These are phyloP conservation scores for Drosophila recens DNA, from an alignment of 2,888 invertebrate species.

Conservation along the genomic window DNA sequence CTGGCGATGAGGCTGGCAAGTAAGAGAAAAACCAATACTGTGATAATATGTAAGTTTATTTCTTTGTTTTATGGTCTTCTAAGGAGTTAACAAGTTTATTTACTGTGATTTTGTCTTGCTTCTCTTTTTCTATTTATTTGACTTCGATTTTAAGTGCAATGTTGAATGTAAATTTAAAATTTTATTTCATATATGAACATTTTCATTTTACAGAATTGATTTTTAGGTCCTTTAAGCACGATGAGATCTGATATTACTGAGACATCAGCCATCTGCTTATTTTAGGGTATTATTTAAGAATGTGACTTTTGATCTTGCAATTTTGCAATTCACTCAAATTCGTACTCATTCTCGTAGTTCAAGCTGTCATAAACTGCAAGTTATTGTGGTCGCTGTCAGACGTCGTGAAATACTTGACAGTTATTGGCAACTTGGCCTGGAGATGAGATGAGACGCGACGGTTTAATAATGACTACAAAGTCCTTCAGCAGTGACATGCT, in stretches of 20 bases:
- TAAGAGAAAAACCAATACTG: constrained; percentile 38
- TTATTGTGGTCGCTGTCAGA: constrained; percentile 22
- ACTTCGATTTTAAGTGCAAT: constrained; percentile 17
- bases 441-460: constrained; percentile 11
- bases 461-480: constrained; percentile 64
- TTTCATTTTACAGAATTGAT: no score
- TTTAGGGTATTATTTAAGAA: neutral
- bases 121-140: constrained; percentile 10
- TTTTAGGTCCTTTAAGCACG: no score
- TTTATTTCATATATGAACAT: no score
- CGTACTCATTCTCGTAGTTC: neutral
- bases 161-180: neutral
- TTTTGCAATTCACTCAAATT: neutral
- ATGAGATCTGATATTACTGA: neutral
- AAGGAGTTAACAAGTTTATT: constrained; percentile 34
- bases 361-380: constrained; percentile 3
- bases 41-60: constrained; percentile 36
- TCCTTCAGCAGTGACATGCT: constrained; percentile 25
- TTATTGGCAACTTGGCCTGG: constrained; percentile 37
- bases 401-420: constrained; percentile 21
- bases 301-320: neutral
- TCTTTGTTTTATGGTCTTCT: constrained; percentile 38
- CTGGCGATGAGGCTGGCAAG: constrained; percentile 15
- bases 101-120: constrained; percentile 5
- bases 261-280: neutral